Conservation (phyloP, 2,113 vertebrate species). For the Xenopus borealis region DNA sequence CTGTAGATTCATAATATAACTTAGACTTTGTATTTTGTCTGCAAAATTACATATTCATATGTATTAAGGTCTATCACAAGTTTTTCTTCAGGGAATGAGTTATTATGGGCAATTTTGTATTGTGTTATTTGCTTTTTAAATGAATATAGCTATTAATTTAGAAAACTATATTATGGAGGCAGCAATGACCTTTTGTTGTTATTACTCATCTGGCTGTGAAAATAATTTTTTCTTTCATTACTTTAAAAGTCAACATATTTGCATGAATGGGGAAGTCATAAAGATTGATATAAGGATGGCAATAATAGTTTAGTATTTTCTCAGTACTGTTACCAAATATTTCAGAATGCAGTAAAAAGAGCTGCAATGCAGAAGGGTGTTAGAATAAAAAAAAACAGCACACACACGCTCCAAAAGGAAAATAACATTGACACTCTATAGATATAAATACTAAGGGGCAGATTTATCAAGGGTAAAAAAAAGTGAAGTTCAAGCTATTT, state of each 20-base stretch:
- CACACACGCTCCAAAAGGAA: too few relatives aligned
- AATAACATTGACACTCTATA: too few relatives aligned
- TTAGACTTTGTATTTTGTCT: neutral
- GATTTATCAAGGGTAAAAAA: too few relatives aligned
- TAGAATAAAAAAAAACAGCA: neutral
- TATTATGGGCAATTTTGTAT: conserved; percentile 10
- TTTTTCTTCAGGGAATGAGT: conserved; percentile 1
- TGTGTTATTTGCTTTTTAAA: conserved; percentile 26
- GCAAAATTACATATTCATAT: neutral
- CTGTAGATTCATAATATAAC: neutral
- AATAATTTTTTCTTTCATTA: conserved; percentile 13
- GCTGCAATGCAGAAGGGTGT: neutral
- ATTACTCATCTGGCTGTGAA: conserved; percentile 20
- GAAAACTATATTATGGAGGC: neutral
- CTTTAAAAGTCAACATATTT: conserved; percentile 24
- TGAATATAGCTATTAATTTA: conserved; percentile 27
- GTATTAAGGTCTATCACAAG: neutral
- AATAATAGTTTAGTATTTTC: neutral
- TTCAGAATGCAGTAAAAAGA: neutral
- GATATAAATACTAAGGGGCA: too few relatives aligned
- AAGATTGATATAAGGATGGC: conserved; percentile 11
- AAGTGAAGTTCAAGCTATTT: too few relatives aligned
- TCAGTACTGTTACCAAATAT: neutral
- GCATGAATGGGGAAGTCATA: conserved; percentile 14
- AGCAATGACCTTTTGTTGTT: conserved; percentile 31